phyloP scores from a whole-genome alignment of 2,797 vertebrate species.

The Antrozous pallidus region DNA sequence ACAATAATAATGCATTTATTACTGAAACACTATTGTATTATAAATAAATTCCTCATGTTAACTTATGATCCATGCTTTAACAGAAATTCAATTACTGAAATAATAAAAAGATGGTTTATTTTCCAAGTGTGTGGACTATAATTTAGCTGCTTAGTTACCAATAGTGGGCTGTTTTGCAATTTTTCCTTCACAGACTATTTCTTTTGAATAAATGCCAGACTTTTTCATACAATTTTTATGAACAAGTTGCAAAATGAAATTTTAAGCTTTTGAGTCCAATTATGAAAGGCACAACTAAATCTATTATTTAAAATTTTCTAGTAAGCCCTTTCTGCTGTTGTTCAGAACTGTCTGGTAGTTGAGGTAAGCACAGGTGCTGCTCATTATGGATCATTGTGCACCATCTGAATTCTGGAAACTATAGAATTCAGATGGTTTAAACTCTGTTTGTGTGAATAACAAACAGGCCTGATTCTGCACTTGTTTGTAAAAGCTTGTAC shows the following conservation, averaged over 20 bases:
- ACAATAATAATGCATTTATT: slow-evolving; percentile 87
- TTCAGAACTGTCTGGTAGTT: slow-evolving; percentile 80
- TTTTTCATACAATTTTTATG: slow-evolving; percentile 84
- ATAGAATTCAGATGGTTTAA: slow-evolving; percentile 82
- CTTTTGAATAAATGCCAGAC: slow-evolving; percentile 85
- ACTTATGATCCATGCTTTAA: slow-evolving; percentile 85
- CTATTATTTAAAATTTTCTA: slow-evolving; percentile 82
- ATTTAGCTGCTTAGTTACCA: slow-evolving; percentile 86
- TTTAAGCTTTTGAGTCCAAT: slow-evolving; percentile 86
- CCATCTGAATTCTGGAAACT: slow-evolving; percentile 85
- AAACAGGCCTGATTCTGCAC: slow-evolving; percentile 84
- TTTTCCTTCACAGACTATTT: slow-evolving; percentile 83
- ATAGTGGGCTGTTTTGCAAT: slow-evolving; percentile 83
- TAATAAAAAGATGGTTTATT: slow-evolving; percentile 85
- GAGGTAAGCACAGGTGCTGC: slow-evolving; percentile 88
- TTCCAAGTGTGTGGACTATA: slow-evolving; percentile 84
- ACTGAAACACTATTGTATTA: slow-evolving; percentile 85
- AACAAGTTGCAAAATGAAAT: slow-evolving; percentile 86
- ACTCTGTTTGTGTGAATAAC: slow-evolving; percentile 84
- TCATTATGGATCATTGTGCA: slow-evolving; percentile 87
- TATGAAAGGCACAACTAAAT: slow-evolving; percentile 84
- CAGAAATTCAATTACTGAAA: slow-evolving; percentile 90
- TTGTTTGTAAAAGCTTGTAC: slow-evolving; percentile 85
- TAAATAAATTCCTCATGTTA: slow-evolving; percentile 87
- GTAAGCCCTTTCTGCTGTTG: slow-evolving; percentile 82